These are phyloP conservation scores for Cerastoderma edule DNA, from an alignment of 2,888 invertebrate genomes.

Conservation along the genomic window DNA sequence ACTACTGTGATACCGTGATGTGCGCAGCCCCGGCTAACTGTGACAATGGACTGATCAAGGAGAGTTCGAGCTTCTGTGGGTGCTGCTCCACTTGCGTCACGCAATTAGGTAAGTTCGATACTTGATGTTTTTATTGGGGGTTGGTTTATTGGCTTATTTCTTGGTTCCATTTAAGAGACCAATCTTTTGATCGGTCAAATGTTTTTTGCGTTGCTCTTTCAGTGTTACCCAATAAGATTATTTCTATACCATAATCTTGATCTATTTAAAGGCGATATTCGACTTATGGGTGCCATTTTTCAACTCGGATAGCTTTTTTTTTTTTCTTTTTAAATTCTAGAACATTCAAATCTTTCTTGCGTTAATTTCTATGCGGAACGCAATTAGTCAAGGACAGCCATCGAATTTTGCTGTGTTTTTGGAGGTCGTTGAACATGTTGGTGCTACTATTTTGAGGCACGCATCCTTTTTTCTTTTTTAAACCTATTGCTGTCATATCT, in stretches of 20 bases:
- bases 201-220: neutral
- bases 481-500: too few relatives aligned
- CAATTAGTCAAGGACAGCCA: too few relatives aligned
- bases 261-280: neutral
- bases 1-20: constrained; percentile 33
- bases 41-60: constrained; percentile 34
- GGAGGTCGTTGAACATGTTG: too few relatives aligned
- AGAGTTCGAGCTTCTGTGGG: constrained; percentile 43
- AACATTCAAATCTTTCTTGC: too few relatives aligned
- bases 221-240: neutral
- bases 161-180: neutral
- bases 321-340: too few relatives aligned
- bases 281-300: neutral
- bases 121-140: neutral
- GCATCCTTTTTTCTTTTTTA: too few relatives aligned
- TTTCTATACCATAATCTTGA: neutral
- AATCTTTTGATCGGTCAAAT: neutral
- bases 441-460: too few relatives aligned
- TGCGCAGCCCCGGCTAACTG: constrained; percentile 38
- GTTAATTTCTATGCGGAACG: too few relatives aligned
- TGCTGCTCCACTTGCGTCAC: constrained; percentile 53
- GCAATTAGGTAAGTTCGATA: constrained; percentile 48
- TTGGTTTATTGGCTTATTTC: neutral
- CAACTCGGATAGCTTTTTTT: too few relatives aligned
- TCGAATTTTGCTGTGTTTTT: too few relatives aligned